Evolutionary conservation across 53 echinoderm and acorn worm genomes (phyloP).

Genomic region (Hippasteria phrygiana): DNA sequence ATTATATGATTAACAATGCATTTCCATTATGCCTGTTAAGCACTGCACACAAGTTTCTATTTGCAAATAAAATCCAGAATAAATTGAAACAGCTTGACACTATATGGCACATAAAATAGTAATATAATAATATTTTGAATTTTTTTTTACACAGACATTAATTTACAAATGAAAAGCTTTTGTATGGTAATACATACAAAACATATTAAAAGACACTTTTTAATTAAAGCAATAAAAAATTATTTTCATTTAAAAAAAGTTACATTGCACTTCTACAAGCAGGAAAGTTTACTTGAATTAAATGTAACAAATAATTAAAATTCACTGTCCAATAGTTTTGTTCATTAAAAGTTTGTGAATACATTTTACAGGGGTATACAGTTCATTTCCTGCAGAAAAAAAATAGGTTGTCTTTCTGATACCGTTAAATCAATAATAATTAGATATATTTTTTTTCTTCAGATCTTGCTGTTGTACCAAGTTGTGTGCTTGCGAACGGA

Average conservation of each 20-base stretch:
- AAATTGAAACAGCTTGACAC: neutral
- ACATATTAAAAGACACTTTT: slow-evolving; percentile 1
- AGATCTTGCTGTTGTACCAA: too few relatives aligned
- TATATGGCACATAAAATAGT: slow-evolving; percentile 22
- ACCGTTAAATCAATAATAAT: too few relatives aligned
- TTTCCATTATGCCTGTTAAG: neutral
- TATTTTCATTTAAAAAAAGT: neutral
- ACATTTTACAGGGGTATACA: neutral
- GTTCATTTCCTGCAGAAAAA: neutral
- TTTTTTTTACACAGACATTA: neutral
- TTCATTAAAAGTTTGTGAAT: neutral
- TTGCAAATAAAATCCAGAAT: neutral
- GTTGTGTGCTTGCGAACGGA: too few relatives aligned
- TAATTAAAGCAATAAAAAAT: neutral
- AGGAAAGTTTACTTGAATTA: neutral
- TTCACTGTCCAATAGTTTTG: neutral
- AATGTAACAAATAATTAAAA: neutral
- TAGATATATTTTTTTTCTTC: too few relatives aligned
- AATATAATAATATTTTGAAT: too few relatives aligned
- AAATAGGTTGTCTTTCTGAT: too few relatives aligned
- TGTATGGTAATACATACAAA: neutral
- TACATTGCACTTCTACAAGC: slow-evolving; percentile 45
- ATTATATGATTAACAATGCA: neutral
- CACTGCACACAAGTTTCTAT: neutral
- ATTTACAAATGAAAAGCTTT: slow-evolving; percentile 21